phyloP scores from a whole-genome alignment of 2,113 vertebrate genomes.

The human (Homo sapiens) region DNA sequence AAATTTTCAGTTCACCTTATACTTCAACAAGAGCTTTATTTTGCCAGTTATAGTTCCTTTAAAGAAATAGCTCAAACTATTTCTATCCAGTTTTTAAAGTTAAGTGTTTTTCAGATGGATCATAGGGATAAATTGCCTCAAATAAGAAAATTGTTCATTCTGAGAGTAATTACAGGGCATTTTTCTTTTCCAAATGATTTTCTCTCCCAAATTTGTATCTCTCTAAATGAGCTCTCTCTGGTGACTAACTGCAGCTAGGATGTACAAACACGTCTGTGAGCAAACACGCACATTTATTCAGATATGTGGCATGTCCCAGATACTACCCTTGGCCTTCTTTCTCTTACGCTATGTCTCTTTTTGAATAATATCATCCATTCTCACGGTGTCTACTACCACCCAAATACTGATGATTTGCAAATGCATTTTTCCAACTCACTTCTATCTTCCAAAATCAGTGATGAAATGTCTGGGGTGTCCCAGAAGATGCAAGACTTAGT shows the following conservation, averaged over 20 bases:
- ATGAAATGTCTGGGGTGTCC: neutral
- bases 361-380: neutral
- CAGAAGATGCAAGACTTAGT: neutral
- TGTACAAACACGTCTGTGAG: neutral
- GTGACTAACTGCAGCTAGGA: neutral
- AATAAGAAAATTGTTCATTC: constrained; percentile 18
- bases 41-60: neutral
- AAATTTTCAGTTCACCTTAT: neutral
- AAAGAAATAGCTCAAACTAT: neutral
- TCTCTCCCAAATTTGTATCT: constrained; percentile 7
- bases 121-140: neutral
- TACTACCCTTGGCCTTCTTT: neutral
- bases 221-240: neutral
- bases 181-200: neutral
- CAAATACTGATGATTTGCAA: neutral
- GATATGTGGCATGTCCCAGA: neutral
- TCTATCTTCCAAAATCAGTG: neutral
- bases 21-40: neutral
- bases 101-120: constrained; percentile 1
- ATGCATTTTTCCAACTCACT: neutral
- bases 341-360: neutral
- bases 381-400: neutral
- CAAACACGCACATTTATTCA: neutral
- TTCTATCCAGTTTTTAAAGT: neutral
- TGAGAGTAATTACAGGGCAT: neutral